Percentiles rank a stretch among this genome's conserved stretches.
Evolutionary conservation across 2,797 vertebrate genomes (phyloP).

Genomic region (Dallia pectoralis): DNA sequence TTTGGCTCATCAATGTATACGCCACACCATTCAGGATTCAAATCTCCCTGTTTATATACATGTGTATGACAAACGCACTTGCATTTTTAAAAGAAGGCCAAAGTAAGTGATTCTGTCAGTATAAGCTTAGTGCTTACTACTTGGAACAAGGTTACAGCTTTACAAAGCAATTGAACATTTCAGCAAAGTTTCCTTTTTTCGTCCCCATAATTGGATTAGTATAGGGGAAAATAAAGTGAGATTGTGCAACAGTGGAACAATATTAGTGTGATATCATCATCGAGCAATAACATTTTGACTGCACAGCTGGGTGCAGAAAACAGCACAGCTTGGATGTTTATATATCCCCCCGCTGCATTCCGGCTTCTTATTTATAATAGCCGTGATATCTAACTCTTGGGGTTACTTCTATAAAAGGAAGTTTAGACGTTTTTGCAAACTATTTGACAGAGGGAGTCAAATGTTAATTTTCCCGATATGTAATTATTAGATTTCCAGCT

Average conservation of each 20-base stretch:
- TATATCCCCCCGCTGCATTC: constrained; percentile 66
- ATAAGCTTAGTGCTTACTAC: neutral
- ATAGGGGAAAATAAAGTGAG: constrained; percentile 27
- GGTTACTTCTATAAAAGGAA: constrained; percentile 75
- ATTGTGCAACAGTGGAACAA: constrained; percentile 48
- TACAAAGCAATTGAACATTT: constrained; percentile 25
- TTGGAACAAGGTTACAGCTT: constrained; percentile 12
- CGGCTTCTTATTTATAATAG: constrained; percentile 71
- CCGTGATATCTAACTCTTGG: constrained; percentile 57
- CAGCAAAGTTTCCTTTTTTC: constrained; percentile 20
- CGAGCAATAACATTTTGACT: constrained; percentile 47
- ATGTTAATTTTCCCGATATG: constrained; percentile 59
- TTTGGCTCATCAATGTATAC: too few relatives aligned
- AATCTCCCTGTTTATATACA: neutral
- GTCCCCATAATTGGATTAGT: constrained; percentile 38
- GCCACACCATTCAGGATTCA: neutral
- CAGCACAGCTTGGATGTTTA: constrained; percentile 59
- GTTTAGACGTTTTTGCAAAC: constrained; percentile 57
- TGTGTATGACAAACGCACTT: neutral
- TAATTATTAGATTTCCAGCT: constrained; percentile 54
- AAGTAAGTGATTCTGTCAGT: neutral
- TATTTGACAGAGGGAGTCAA: constrained; percentile 44
- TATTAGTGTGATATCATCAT: constrained; percentile 62
- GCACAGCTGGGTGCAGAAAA: constrained; percentile 66
- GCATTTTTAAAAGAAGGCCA: neutral